phyloP scores from a whole-genome alignment of 2,113 vertebrate species.

The Alexandromys fortis region DNA sequence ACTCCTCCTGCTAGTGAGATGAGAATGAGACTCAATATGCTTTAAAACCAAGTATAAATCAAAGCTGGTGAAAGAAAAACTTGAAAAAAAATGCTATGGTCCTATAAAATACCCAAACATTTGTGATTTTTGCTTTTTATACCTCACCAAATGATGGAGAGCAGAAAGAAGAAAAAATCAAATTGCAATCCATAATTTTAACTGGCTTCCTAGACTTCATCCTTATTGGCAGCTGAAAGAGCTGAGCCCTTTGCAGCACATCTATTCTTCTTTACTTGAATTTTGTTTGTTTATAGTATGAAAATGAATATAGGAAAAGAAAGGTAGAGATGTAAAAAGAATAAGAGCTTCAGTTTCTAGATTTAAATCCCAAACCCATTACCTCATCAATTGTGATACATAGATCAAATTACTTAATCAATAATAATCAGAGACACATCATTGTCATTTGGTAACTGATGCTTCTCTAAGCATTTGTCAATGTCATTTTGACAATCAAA shows the following conservation, averaged over 20 bases:
- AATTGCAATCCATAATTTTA: slow-evolving; percentile 57
- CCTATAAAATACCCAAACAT: slow-evolving; percentile 60
- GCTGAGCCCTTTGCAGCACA: slow-evolving; percentile 18
- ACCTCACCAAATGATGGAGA: slow-evolving; percentile 37
- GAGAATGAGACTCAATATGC: slow-evolving; percentile 38
- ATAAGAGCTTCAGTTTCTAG: not conserved
- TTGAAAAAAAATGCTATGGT: slow-evolving; percentile 18
- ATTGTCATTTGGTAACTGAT: not conserved
- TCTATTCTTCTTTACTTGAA: not conserved
- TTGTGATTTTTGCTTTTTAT: slow-evolving; percentile 61
- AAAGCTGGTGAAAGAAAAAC: slow-evolving; percentile 56
- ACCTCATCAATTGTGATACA: not conserved
- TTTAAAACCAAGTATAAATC: slow-evolving; percentile 68
- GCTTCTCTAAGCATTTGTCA: not conserved
- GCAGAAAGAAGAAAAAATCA: slow-evolving; percentile 50
- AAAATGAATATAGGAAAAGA: not conserved
- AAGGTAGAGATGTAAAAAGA: not conserved
- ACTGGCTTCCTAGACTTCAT: slow-evolving; percentile 34
- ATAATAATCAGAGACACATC: not conserved
- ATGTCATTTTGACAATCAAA: not conserved
- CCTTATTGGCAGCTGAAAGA: slow-evolving; percentile 41
- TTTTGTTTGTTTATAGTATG: not conserved
- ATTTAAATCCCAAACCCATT: not conserved
- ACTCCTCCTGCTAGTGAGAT: not conserved
- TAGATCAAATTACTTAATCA: not conserved